Evolutionary conservation across 2,113 vertebrate species (phyloP).

Genomic region (Saccopteryx leptura): DNA sequence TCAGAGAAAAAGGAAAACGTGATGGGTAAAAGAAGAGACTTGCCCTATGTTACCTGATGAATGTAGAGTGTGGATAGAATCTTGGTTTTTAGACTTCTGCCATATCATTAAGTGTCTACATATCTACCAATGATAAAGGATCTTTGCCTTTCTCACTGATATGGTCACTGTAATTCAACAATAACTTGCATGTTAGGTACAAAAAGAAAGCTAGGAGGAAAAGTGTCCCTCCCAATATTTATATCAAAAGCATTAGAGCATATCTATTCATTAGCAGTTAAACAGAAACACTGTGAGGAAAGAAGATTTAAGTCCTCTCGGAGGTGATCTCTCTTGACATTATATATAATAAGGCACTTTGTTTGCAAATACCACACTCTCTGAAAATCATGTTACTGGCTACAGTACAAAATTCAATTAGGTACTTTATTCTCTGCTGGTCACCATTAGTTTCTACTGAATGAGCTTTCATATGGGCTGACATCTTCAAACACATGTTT

Average conservation of each 20-base stretch:
- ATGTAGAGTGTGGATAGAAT: background rate
- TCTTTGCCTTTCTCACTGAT: background rate
- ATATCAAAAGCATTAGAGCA: conserved; percentile 41
- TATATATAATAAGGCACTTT: conserved; percentile 70
- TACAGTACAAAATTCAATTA: conserved; percentile 70
- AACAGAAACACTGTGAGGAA: conserved; percentile 36
- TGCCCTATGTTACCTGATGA: background rate
- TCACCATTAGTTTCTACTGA: conserved; percentile 75
- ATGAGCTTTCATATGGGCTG: conserved; percentile 52
- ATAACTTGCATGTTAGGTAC: background rate
- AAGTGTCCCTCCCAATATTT: conserved; percentile 49
- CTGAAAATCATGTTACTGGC: conserved; percentile 56
- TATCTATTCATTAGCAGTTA: background rate
- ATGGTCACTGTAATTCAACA: background rate
- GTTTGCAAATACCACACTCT: conserved; percentile 59
- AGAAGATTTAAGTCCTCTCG: conserved; percentile 52
- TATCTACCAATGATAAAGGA: background rate
- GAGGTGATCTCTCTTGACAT: background rate
- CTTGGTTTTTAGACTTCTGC: background rate
- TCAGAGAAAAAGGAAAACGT: background rate
- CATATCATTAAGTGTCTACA: background rate
- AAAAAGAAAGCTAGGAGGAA: background rate
- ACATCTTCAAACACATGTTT: conserved; percentile 60
- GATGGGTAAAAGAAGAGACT: background rate
- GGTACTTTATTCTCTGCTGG: conserved; percentile 65